Conservation (phyloP, 2,797 vertebrate genomes). For the Bradypodion pumilum region DNA sequence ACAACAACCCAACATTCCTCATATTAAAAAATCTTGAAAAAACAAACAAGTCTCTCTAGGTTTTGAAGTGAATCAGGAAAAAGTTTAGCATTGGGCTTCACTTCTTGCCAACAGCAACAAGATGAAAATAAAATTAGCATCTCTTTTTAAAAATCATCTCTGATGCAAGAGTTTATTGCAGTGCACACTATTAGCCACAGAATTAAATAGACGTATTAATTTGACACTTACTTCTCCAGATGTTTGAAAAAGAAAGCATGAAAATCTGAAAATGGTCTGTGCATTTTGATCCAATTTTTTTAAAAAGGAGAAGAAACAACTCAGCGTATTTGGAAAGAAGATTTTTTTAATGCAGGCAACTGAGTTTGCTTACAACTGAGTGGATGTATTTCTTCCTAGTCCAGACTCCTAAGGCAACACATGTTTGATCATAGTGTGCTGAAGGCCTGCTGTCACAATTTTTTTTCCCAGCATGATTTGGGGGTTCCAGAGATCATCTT, state of each 20-base stretch:
- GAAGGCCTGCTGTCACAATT: background rate
- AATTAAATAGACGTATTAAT: conserved; percentile 48
- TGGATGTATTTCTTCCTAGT: background rate
- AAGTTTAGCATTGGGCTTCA: conserved; percentile 53
- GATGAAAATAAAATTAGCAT: conserved; percentile 55
- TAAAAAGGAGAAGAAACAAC: conserved; percentile 7
- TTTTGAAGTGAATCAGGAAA: conserved; percentile 42
- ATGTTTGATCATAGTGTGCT: background rate
- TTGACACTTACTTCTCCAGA: conserved; percentile 43
- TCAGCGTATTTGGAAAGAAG: conserved; percentile 5
- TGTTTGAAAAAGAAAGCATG: conserved; percentile 34
- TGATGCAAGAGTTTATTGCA: conserved; percentile 28
- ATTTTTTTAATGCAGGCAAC: background rate
- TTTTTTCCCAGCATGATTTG: background rate
- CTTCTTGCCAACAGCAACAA: conserved; percentile 63
- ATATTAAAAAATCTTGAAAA: conserved; percentile 42
- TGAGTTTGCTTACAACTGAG: conserved; percentile 18
- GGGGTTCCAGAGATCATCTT: background rate
- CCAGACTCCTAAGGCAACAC: background rate
- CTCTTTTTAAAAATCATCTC: conserved; percentile 46
- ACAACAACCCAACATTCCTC: conserved; percentile 8
- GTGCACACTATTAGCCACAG: conserved; percentile 32
- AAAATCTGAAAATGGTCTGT: conserved; percentile 31
- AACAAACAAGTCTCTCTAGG: conserved; percentile 53
- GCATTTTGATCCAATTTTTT: background rate